phyloP scores from a whole-genome alignment of 1,140 invertebrate genomes.

The Triops longicaudatus region DNA sequence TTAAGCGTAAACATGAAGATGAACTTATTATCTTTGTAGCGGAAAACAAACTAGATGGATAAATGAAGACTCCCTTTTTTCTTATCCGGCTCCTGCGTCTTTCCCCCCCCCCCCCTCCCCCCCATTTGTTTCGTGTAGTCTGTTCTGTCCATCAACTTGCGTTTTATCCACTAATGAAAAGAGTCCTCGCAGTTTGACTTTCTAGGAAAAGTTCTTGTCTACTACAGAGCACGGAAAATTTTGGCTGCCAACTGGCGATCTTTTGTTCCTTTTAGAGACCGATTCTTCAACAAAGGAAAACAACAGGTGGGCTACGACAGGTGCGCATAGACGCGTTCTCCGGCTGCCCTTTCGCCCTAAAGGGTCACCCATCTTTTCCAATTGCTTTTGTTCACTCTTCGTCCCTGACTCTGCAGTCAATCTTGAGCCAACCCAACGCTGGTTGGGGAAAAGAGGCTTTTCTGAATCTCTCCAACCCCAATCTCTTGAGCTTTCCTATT shows the following conservation, averaged over 20 bases:
- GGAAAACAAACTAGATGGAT: too few species aligned
- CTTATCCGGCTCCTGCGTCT: too few species aligned
- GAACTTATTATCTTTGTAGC: too few species aligned
- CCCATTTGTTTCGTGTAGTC: background rate
- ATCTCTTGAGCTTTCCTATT: too few species aligned
- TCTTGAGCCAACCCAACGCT: background rate
- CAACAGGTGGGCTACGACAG: conserved; percentile 13
- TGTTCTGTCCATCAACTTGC: background rate
- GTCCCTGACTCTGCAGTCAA: background rate
- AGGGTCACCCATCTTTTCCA: conserved; percentile 14
- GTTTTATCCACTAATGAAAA: background rate
- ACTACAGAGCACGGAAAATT: background rate
- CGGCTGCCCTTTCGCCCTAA: conserved; percentile 13
- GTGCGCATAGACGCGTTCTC: conserved; percentile 10
- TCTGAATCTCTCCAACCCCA: too few species aligned
- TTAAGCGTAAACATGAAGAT: too few species aligned
- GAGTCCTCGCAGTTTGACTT: background rate
- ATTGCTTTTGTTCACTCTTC: conserved; percentile 1
- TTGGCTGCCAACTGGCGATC: conserved; percentile 13
- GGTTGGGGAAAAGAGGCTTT: background rate
- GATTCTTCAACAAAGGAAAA: conserved; percentile 5
- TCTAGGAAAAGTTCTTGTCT: background rate
- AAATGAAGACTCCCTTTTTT: background rate
- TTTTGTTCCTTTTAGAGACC: conserved; percentile 7
- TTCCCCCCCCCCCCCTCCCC: too few species aligned